These are phyloP conservation scores for Branchellion lobata DNA, from an alignment of 2,888 invertebrate species.

Conservation along the genomic window DNA sequence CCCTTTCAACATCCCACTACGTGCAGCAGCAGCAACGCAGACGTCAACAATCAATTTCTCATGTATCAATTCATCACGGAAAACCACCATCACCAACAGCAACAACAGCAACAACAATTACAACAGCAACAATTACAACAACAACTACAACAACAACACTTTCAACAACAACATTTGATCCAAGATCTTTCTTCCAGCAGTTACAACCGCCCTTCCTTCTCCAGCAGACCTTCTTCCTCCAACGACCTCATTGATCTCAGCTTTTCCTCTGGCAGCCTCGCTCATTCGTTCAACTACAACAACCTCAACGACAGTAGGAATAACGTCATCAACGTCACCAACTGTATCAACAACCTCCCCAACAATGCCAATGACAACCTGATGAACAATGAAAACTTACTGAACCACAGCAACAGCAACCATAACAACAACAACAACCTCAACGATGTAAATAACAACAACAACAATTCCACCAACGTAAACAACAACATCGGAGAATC, in stretches of 20 bases:
- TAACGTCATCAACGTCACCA: background rate
- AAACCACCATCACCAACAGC: slow-evolving; percentile 11
- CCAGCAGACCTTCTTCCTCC: slow-evolving; percentile 39
- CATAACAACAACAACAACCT: background rate
- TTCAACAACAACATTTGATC: background rate
- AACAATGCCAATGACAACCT: too few relatives aligned
- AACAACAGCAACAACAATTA: slow-evolving; percentile 9
- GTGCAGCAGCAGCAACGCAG: background rate
- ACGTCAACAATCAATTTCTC: background rate
- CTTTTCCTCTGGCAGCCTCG: slow-evolving; percentile 25
- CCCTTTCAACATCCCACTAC: background rate
- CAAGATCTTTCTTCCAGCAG: background rate
- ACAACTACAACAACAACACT: background rate
- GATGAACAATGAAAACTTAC: too few relatives aligned
- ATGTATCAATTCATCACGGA: slow-evolving; percentile 1
- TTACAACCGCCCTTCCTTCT: background rate
- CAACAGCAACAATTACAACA: too few relatives aligned
- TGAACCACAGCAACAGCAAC: background rate
- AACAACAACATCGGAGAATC: too few relatives aligned
- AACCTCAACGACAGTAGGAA: background rate
- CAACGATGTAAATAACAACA: background rate
- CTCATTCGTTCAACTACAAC: slow-evolving; percentile 19
- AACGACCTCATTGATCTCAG: slow-evolving; percentile 44
- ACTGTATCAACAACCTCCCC: background rate
- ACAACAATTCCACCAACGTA: too few relatives aligned